phyloP scores from a whole-genome alignment of 1,140 invertebrate genomes.

The Dinoponera quadriceps region DNA sequence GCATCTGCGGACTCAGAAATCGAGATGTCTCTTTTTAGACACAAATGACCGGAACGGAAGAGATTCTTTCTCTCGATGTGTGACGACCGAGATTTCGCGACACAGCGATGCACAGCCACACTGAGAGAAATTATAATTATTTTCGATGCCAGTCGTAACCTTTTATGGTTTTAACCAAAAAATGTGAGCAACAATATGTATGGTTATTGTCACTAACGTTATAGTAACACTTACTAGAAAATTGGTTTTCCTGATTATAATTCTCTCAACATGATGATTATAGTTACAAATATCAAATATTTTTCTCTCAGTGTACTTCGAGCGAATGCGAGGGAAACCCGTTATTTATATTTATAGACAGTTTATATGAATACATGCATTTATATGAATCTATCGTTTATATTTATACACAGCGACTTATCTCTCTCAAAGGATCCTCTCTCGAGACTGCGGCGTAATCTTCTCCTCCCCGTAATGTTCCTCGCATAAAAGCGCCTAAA shows the following conservation, averaged over 20 bases:
- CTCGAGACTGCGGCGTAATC: constrained; percentile 10
- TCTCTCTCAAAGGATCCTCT: neutral
- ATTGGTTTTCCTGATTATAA: too few relatives aligned
- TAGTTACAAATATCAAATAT: too few relatives aligned
- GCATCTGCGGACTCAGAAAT: neutral
- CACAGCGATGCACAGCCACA: neutral
- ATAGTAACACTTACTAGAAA: too few relatives aligned
- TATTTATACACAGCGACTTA: too few relatives aligned
- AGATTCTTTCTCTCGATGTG: neutral
- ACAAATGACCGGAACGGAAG: neutral
- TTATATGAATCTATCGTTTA: neutral
- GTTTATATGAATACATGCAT: constrained; percentile 10
- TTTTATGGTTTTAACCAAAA: too few relatives aligned
- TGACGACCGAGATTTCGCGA: neutral
- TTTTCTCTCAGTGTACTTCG: too few relatives aligned
- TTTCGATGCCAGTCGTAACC: too few relatives aligned
- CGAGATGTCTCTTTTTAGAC: neutral
- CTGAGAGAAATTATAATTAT: neutral
- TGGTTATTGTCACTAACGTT: too few relatives aligned
- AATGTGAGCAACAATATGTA: too few relatives aligned
- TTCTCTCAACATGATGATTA: too few relatives aligned
- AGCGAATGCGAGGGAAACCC: neutral
- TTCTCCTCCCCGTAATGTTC: neutral
- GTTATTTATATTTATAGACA: neutral
- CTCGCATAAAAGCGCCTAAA: constrained; percentile 33